Conservation (phyloP, 2,113 vertebrate genomes). For the Psittacara wagleri region DNA sequence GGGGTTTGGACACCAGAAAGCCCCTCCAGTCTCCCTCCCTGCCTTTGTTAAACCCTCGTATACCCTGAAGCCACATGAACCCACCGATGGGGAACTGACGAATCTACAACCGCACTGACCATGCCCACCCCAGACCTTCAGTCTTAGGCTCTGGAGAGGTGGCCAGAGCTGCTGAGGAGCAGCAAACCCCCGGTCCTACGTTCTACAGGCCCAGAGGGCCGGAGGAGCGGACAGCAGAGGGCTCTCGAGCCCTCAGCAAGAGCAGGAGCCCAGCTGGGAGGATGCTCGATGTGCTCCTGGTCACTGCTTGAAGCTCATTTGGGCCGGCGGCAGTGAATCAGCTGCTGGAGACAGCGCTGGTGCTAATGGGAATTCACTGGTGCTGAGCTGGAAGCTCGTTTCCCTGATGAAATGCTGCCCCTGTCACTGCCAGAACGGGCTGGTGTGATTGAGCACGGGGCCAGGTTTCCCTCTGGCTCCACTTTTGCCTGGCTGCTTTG, state of each 20-base stretch:
- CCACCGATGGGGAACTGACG: neutral
- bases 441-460: neutral
- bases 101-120: neutral
- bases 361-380: neutral
- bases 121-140: neutral
- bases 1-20: neutral
- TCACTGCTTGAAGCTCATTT: neutral
- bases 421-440: neutral
- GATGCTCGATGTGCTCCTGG: neutral
- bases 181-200: fast-evolving
- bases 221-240: neutral
- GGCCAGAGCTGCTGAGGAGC: neutral
- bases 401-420: neutral
- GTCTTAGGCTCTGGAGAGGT: neutral
- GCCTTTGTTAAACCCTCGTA: no score
- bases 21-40: neutral
- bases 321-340: neutral
- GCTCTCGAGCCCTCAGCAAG: neutral
- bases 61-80: neutral
- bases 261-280: neutral
- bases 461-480: neutral
- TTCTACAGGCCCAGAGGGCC: fast-evolving
- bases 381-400: neutral
- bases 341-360: neutral
- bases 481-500: neutral